Base-by-base conservation (phyloP, 2,797 vertebrate genomes). In the Anguilla anguilla region DNA sequence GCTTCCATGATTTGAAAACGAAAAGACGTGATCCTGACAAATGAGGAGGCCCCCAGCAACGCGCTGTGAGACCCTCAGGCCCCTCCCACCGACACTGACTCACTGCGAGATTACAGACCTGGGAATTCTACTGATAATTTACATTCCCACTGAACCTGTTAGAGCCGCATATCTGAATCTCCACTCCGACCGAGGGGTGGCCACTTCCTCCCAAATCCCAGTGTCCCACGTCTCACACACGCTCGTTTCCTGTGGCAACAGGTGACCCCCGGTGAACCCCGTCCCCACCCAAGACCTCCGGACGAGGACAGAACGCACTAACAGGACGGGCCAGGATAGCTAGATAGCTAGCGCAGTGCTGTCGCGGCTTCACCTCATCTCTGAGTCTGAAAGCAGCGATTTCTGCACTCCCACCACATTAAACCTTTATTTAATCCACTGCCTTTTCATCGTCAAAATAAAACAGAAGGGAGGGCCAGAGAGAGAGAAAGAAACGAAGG, bases 401-500 rank as follows among this genome's bases (percentile, higher is more conserved):
- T 6, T 13, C 35, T 35, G 72, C 13, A 46, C 43, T 81, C 77
- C 77, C 17, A 46, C 39, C 22, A 4, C 6, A 46, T 3, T 31
- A 3, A 74, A 15, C 31, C 28, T 3, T 15, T 5, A 2, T 74
- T 35, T 74, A 10, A 31, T 39, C 28, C 17, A 28, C 15, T 6
- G 17, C 19, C 4, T 59, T 31, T 11, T 19, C n/a, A 57, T 28
- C n/a, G 39, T 79, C 51, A 93, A 93, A 90, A 83, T 90, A 92
- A 91, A 49, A 89, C 61, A 64, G 59, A 87, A 90, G 61, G 89
- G 39, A 87, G 39, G 49, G 64, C 57, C 28, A 13, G 59, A 2
- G 59, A 67, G 51, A 43, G 35, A 79, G 59, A 81, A 28, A 53
- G 74, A 25, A 17, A 28, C 6, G 55, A 13, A 83, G 53, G 51